Base-by-base conservation (phyloP, 2,113 vertebrate species). In the Dasypus novemcinctus region DNA sequence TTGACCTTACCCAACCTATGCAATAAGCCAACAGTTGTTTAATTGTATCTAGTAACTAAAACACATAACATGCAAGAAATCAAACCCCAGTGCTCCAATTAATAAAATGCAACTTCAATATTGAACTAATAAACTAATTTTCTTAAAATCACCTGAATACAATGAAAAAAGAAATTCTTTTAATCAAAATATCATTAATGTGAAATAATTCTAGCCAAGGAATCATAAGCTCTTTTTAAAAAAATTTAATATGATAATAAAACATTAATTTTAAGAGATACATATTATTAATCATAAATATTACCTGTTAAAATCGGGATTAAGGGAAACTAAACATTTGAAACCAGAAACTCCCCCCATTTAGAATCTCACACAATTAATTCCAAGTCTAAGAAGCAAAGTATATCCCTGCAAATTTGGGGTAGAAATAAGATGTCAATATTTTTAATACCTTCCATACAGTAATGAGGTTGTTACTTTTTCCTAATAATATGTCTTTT, bases 191-290 rank as follows among this genome's bases (percentile, higher is more conserved):
- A 84, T 88, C 82, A 86, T 94, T 93, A 78, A 54, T 71, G 23
- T 64, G 14, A 76, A 92, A 36, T 97, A 87, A 91, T 83, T 94
- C 94, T 79, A 82, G 68, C 38, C 71, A 90, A 96, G 57, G 23
- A 52, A 95, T 5, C 21, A 79, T 90, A 76, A 81, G 64, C 59
- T 86, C 57, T 49, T 49, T 64, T 91, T 76, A 68, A 87, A 41
- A 54, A 71, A 31, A 52, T 71, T 94, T 97, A 82, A 95, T 86
- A 75, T 13, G 86, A 96, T 43, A 94, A 86, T 90, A 82, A 97
- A 96, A 95, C 80, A 74, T 76, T 96, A 63, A 63, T 63, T 63
- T 63, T 91, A n/a, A 94, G 96, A 95, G 54, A 97, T 49, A 95
- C 84, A 74, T 93, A 93, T 76, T 85, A 86, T 75, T 91, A 81